Conservation (phyloP, 2,113 vertebrate genomes). For the Labeo rohita region DNA sequence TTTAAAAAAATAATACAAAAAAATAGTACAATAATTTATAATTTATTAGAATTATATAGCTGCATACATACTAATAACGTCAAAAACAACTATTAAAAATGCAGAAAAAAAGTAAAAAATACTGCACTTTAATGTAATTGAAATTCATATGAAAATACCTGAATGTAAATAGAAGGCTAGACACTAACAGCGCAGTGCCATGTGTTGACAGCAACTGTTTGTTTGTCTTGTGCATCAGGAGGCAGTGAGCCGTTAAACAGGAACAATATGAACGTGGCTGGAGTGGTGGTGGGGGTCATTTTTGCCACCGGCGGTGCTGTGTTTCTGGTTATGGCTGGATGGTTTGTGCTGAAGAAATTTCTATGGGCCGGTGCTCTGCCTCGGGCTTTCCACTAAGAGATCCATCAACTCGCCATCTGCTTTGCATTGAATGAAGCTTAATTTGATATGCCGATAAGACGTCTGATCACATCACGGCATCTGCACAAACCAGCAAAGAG, state of each 20-base stretch:
- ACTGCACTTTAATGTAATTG: neutral
- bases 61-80: too few relatives aligned
- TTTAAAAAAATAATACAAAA: too few relatives aligned
- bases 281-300: constrained; percentile 65
- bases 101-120: neutral
- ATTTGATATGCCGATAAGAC: constrained; percentile 18
- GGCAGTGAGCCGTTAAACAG: neutral
- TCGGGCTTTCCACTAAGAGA: constrained; percentile 50
- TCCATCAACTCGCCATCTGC: constrained; percentile 11
- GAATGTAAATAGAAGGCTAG: neutral
- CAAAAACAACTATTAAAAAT: too few relatives aligned
- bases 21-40: too few relatives aligned
- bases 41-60: too few relatives aligned
- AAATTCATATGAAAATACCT: neutral
- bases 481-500: neutral
- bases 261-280: constrained; percentile 48
- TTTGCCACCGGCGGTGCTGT: constrained; percentile 66
- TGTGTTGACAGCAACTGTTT: neutral
- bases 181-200: neutral
- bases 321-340: constrained; percentile 66
- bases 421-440: constrained; percentile 16
- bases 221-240: constrained; percentile 52
- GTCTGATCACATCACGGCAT: neutral
- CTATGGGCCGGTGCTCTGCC: constrained; percentile 46
- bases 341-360: constrained; percentile 71